Conservation (phyloP, 2,888 invertebrate genomes). For the Tachina fera region DNA sequence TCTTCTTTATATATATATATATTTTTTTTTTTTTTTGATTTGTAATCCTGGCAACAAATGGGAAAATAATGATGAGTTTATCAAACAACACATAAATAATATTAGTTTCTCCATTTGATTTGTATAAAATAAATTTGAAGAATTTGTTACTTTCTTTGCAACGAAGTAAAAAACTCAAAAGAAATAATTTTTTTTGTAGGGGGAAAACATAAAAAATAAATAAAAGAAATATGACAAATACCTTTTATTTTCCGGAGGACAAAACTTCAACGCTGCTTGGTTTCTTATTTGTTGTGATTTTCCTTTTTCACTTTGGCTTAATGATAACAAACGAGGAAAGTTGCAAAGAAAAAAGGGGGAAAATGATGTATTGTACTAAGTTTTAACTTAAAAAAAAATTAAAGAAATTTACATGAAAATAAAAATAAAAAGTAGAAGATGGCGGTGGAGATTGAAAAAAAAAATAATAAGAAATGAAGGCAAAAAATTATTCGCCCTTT, state of each 20-base stretch:
- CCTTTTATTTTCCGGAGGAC: constrained; percentile 34
- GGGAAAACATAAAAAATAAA: constrained; percentile 3
- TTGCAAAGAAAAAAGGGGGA: neutral
- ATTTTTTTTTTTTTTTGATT: no score
- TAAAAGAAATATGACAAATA: constrained; percentile 28
- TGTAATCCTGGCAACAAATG: constrained; percentile 24
- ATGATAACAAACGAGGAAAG: constrained; percentile 7
- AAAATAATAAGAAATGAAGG: constrained; percentile 22
- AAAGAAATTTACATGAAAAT: constrained; percentile 33
- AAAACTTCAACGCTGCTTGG: constrained; percentile 1
- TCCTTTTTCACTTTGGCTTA: neutral
- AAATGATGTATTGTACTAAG: constrained; percentile 19
- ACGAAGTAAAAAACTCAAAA: constrained; percentile 9
- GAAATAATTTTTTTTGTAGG: neutral
- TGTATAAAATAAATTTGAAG: constrained; percentile 37
- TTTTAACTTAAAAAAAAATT: constrained; percentile 6
- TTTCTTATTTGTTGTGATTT: neutral
- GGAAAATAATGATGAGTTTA: constrained; percentile 38
- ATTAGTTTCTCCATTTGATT: constrained; percentile 14
- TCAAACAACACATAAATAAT: constrained; percentile 20
- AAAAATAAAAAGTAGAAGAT: constrained; percentile 22
- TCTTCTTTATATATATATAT: neutral
- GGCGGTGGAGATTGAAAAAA: neutral
- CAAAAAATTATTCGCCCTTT: constrained; percentile 27
- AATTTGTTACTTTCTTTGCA: constrained; percentile 33